Evolutionary conservation across 1,140 invertebrate species (phyloP).

Genomic region (Drosophila micromelanica): DNA sequence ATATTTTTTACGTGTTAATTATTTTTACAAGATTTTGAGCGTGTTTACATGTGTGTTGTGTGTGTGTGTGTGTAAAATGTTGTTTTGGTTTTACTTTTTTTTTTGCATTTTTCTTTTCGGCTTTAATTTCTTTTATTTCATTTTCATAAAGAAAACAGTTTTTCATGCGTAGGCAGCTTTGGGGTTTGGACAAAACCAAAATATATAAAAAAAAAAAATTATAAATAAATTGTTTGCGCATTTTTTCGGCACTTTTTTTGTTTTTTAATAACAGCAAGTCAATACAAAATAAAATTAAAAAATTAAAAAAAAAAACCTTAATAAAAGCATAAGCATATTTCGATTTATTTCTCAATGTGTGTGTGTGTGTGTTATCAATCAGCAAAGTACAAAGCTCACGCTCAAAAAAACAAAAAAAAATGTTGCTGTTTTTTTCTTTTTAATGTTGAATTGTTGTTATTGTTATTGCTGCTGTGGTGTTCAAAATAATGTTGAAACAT

Average conservation of each 20-base stretch:
- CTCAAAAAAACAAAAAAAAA: conserved; percentile 23
- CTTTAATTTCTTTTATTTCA: conserved; percentile 19
- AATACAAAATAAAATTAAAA: conserved; percentile 12
- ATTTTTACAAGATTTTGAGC: conserved; percentile 62
- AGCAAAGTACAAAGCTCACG: conserved; percentile 44
- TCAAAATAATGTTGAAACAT: conserved; percentile 49
- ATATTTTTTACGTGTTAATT: conserved; percentile 35
- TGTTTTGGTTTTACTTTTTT: conserved; percentile 28
- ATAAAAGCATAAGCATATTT: too few species aligned
- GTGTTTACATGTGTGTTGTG: conserved; percentile 58
- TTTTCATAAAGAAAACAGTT: conserved; percentile 26
- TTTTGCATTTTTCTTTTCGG: background rate
- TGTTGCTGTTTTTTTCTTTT: conserved; percentile 5
- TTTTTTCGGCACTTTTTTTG: conserved; percentile 26
- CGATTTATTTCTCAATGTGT: background rate
- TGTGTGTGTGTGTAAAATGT: conserved; percentile 24
- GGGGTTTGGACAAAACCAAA: conserved; percentile 9
- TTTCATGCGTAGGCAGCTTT: background rate
- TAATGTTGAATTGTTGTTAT: conserved; percentile 24
- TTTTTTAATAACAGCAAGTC: conserved; percentile 27
- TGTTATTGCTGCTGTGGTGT: conserved; percentile 22
- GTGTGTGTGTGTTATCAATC: conserved; percentile 7
- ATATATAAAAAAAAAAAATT: conserved; percentile 2
- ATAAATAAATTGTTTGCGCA: conserved; percentile 38
- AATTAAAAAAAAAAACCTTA: conserved; percentile 17